Conservation (phyloP, 1,140 invertebrate species). For the Aphis gossypii region DNA sequence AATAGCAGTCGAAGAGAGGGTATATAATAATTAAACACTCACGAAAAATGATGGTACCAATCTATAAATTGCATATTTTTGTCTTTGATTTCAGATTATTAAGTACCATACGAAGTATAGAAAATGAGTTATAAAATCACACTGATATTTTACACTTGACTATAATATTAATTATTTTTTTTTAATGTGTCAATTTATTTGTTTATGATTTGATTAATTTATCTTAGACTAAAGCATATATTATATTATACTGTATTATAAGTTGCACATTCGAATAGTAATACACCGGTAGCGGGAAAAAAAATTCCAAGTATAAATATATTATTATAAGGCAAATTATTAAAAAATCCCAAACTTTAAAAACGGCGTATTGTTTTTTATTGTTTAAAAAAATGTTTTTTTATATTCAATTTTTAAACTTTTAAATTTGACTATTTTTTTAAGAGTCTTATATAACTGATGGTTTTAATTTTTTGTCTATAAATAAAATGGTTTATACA, state of each 20-base stretch:
- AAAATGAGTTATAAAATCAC: background rate
- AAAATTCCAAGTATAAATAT: background rate
- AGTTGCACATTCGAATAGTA: background rate
- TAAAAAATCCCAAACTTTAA: background rate
- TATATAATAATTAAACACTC: conserved; percentile 62
- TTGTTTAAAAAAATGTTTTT: background rate
- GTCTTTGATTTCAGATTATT: conserved; percentile 25
- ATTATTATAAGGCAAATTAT: background rate
- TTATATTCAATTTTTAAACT: background rate
- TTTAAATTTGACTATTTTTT: background rate
- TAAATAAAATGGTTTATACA: background rate
- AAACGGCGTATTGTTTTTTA: background rate
- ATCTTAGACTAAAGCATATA: background rate
- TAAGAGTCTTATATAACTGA: background rate
- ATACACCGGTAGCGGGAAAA: background rate
- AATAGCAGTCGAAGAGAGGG: conserved; percentile 87
- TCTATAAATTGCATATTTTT: background rate
- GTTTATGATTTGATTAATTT: background rate
- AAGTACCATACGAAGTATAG: conserved; percentile 51
- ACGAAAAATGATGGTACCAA: background rate
- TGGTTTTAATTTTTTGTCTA: background rate
- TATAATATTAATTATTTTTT: background rate
- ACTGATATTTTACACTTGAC: background rate
- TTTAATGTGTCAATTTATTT: background rate
- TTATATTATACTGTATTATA: background rate